These are phyloP conservation scores for Aplysina aerophoba DNA, from an alignment of 37 sponge, comb jelly and placozoan genomes.

Conservation along the genomic window DNA sequence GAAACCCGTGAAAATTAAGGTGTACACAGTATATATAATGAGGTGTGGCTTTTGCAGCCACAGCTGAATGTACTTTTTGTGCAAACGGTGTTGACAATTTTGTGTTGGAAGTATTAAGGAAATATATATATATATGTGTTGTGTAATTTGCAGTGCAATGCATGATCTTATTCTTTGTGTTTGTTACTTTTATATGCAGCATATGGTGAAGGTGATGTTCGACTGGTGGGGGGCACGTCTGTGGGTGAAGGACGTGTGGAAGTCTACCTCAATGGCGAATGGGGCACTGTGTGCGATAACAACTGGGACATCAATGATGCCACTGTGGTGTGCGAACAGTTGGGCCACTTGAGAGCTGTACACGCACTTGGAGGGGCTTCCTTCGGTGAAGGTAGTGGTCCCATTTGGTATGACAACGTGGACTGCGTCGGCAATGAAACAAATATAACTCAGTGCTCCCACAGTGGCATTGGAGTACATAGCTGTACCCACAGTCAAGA, in stretches of 20 bases:
- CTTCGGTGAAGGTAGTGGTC: not conserved
- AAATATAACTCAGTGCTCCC: not conserved
- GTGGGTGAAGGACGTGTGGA: not conserved
- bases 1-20: no score
- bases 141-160: no score
- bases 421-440: not conserved
- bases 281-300: constrained; percentile 9
- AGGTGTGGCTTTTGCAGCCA: no score
- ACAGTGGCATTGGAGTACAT: not conserved
- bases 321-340: not conserved
- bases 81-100: no score
- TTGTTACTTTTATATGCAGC: no score
- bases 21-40: no score
- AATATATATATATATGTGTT: no score
- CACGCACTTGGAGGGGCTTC: not conserved
- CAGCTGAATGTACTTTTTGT: no score
- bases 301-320: not conserved
- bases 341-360: not conserved
- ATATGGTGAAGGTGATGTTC: not conserved
- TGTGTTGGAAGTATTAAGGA: no score
- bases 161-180: no score
- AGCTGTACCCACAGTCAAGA: not conserved
- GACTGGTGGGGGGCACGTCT: not conserved
- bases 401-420: not conserved
- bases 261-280: not conserved